Evolutionary conservation across 2,888 invertebrate species (phyloP), one percentile per base, ranked within the genome.

Genomic region (Blastobasis adustella): DNA sequence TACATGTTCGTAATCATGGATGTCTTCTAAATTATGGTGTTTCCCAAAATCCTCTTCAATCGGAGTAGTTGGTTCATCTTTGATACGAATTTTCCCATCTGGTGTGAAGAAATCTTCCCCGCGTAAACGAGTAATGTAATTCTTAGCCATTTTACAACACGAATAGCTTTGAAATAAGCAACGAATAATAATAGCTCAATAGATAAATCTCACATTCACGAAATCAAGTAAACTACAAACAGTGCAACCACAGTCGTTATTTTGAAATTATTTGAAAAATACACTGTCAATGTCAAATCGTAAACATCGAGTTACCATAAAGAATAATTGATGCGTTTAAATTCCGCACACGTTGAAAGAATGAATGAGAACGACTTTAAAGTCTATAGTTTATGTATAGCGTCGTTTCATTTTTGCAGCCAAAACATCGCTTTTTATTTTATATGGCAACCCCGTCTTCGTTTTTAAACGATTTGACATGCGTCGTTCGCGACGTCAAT

Each of bases 41-140:
- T 76, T 69, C 49, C 74, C 79, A 53, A 82, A 83, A 55, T 81
- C 77, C 58, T 84, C 79, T 56, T 82, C 81, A 42, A 66, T 61
- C 4, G 85, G 84, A 44, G 84, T 76, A 36, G 63, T 50, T 48
- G 81, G 83, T 66, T 87, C 86, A 44, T 82, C 76, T 63, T 88
- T 86, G 9, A 85, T 65, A 23, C 55, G 56, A 10, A 73, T 52
- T 52, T 73, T 76, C 6, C 59, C 66, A 23, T 63, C 68, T 8
- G 85, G 82, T 9, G 84, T 77, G 56, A 60, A 72, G 61, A 66
- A 72, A 51, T 63, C 63, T 64, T 84, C 82, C 57, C 85, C 86
- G 40, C 86, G 85, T 73, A 78, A 80, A 54, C 67, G 73, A 23
- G 78, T 85, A 43, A 86, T 74, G 59, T 70, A 67, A 54, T 76